Percentiles rank a stretch among this genome's conserved stretches.
Conservation (phyloP, 2,888 invertebrate species). For the Sinodicranocentrus sp. region DNA sequence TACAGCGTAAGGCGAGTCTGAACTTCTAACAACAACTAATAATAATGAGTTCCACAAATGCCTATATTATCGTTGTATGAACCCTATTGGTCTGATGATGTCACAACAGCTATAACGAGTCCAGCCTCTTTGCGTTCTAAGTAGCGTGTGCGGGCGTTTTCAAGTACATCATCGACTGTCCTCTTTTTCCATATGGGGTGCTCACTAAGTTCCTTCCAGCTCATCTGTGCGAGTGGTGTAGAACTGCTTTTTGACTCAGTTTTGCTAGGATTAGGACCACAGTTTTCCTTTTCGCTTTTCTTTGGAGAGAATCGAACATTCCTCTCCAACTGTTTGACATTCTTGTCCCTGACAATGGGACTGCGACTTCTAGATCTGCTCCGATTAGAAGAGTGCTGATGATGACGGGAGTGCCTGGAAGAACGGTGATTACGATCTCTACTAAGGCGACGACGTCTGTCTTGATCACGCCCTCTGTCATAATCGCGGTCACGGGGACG, state of each 20-base stretch:
- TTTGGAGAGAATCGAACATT: conserved; percentile 42
- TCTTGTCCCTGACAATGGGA: background rate
- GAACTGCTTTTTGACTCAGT: conserved; percentile 14
- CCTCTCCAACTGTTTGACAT: conserved; percentile 31
- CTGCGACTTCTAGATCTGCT: conserved; percentile 30
- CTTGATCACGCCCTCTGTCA: conserved; percentile 28
- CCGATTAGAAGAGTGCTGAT: conserved; percentile 18
- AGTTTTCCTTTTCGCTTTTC: conserved; percentile 44
- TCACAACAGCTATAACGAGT: no score
- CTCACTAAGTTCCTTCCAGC: conserved; percentile 19
- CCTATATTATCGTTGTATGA: no score
- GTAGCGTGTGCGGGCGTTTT: conserved; percentile 83
- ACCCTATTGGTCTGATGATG: no score
- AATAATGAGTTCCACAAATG: no score
- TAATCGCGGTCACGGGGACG: conserved; percentile 30
- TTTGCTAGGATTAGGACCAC: background rate
- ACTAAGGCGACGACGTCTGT: conserved; percentile 1
- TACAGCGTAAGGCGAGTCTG: no score
- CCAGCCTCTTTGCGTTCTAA: conserved; percentile 69
- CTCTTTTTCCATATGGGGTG: conserved; percentile 80
- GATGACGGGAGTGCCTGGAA: conserved; percentile 10
- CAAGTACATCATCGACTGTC: conserved; percentile 88
- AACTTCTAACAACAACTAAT: no score
- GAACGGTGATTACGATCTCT: conserved; percentile 12
- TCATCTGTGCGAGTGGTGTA: no score